phyloP scores from a whole-genome alignment of 2,888 invertebrate genomes.

The Emmelina monodactyla region DNA sequence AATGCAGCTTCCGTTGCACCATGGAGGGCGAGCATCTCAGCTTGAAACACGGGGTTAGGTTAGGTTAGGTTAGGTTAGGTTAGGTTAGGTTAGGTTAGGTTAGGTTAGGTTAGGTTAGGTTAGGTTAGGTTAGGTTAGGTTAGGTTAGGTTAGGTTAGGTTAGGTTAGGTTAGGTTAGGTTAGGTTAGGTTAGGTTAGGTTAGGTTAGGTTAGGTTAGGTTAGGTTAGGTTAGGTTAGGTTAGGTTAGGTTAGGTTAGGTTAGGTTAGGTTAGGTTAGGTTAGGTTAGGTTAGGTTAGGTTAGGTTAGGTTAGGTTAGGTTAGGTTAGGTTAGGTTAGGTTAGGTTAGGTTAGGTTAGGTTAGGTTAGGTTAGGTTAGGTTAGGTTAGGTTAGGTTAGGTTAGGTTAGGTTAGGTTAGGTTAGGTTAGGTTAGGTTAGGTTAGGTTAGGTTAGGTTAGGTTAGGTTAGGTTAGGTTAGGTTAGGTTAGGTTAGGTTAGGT shows the following conservation, averaged over 20 bases:
- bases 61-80: conserved; percentile 1
- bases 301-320: conserved; percentile 2
- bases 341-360: conserved; percentile 2
- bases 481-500: conserved; percentile 2
- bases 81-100: conserved; percentile 5
- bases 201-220: conserved; percentile 5
- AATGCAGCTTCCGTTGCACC: too few relatives aligned
- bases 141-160: conserved; percentile 6
- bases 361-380: conserved; percentile 2
- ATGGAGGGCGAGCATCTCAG: too few relatives aligned
- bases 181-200: conserved; percentile 8
- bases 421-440: conserved; percentile 2
- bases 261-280: conserved; percentile 2
- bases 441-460: conserved; percentile 2
- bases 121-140: conserved; percentile 4
- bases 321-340: conserved; percentile 2
- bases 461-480: conserved; percentile 2
- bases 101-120: conserved; percentile 6
- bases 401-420: conserved; percentile 2
- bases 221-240: conserved; percentile 6
- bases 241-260: conserved; percentile 6
- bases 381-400: conserved; percentile 2
- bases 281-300: conserved; percentile 2
- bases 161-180: conserved; percentile 6
- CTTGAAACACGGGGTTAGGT: neutral